phyloP scores from a whole-genome alignment of 2,797 vertebrate species.

The Urosaurus nigricauda region DNA sequence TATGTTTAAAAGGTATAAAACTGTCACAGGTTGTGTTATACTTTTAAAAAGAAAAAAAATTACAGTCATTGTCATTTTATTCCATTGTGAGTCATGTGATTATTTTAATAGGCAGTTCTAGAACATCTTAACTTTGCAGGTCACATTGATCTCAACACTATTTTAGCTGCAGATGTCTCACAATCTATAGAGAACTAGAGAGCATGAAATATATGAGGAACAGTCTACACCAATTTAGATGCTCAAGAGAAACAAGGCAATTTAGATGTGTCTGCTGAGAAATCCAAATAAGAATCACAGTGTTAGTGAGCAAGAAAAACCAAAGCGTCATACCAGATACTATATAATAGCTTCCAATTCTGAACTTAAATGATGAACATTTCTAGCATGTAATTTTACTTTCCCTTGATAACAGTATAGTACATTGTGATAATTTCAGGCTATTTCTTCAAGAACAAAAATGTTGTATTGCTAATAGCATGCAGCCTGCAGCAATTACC shows the following conservation, averaged over 20 bases:
- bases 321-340: background rate
- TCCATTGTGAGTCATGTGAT: background rate
- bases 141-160: background rate
- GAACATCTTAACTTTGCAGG: conserved; percentile 2
- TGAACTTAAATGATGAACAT: background rate
- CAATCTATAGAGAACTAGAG: background rate
- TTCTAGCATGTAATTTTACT: background rate
- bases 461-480: background rate
- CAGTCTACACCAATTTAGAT: background rate
- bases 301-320: background rate
- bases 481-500: background rate
- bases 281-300: background rate
- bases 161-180: background rate
- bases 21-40: too few species aligned
- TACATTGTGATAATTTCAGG: background rate
- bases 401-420: background rate
- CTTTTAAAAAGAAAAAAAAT: too few species aligned
- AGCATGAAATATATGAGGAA: background rate
- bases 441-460: background rate
- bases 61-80: background rate
- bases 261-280: background rate
- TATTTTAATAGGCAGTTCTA: background rate
- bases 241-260: background rate
- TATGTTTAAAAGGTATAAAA: too few species aligned
- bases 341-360: background rate